A percentile compares a stretch with the other conserved stretches of the same genome.
Evolutionary conservation across 2,113 vertebrate species (phyloP).

Genomic region (Hemibagrus wyckioides): DNA sequence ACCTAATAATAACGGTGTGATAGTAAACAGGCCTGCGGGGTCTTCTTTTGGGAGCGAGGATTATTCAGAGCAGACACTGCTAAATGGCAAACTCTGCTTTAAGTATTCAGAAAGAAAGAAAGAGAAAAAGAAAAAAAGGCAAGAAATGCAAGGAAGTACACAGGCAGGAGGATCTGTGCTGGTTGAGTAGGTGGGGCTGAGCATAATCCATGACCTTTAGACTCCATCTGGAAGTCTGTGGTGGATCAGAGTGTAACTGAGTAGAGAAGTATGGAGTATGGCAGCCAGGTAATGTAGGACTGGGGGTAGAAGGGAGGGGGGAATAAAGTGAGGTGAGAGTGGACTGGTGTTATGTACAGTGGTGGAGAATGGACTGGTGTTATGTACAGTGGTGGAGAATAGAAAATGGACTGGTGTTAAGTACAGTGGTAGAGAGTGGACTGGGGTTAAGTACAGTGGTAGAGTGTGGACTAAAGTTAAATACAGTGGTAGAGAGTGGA

Average conservation of each 20-base stretch:
- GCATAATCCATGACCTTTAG: neutral
- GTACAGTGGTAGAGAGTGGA: neutral
- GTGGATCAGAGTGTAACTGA: neutral
- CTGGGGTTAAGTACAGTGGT: neutral
- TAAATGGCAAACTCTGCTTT: neutral
- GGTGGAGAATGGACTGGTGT: neutral
- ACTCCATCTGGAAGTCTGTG: slow-evolving; percentile 9
- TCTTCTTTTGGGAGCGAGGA: neutral
- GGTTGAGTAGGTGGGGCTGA: neutral
- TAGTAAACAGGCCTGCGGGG: slow-evolving; percentile 14
- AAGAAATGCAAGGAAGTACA: neutral
- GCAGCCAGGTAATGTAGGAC: neutral
- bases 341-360: neutral
- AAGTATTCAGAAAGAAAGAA: no score
- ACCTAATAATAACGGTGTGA: slow-evolving; percentile 34
- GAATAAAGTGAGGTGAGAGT: neutral
- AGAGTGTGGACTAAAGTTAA: neutral
- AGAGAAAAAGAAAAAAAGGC: neutral
- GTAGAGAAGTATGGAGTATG: neutral
- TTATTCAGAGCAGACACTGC: neutral
- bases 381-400: neutral
- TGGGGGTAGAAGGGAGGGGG: neutral
- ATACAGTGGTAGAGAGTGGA: neutral
- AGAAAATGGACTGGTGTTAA: neutral
- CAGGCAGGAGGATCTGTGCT: neutral